Conservation (phyloP, 2,113 vertebrate genomes). For the Dasyprocta punctata region DNA sequence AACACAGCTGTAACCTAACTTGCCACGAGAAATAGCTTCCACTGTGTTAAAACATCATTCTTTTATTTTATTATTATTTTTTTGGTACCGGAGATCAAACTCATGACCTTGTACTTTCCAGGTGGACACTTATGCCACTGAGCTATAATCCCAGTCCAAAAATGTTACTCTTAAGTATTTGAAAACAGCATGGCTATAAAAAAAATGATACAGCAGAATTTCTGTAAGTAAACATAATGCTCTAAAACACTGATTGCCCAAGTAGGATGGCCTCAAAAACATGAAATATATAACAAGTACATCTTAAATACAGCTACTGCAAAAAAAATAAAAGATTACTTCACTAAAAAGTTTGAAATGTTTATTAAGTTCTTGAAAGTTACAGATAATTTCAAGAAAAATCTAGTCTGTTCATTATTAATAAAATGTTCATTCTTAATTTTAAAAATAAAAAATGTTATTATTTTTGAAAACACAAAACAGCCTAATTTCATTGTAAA, state of each 20-base stretch:
- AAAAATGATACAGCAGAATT: not conserved
- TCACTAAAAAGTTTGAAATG: not conserved
- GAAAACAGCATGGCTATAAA: not conserved
- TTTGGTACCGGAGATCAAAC: too few relatives aligned
- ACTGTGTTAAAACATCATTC: not conserved
- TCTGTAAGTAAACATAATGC: not conserved
- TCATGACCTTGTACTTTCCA: too few relatives aligned
- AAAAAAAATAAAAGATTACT: not conserved
- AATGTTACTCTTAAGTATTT: not conserved
- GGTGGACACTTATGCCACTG: too few relatives aligned
- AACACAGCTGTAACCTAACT: slow-evolving; percentile 59
- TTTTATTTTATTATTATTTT: too few relatives aligned
- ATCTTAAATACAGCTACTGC: not conserved
- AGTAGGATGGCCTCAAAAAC: not conserved
- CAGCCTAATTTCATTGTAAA: not conserved
- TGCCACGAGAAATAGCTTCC: slow-evolving; percentile 8
- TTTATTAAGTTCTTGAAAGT: slow-evolving; percentile 29
- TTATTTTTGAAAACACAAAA: slow-evolving; percentile 39
- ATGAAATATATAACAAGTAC: not conserved
- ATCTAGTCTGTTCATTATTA: slow-evolving; percentile 7
- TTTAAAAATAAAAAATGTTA: slow-evolving; percentile 40
- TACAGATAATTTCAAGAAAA: not conserved
- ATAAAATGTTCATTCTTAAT: slow-evolving; percentile 17
- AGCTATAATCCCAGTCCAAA: too few relatives aligned
- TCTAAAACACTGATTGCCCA: not conserved